These are phyloP conservation scores for Oscheius sp. DNA, from an alignment of 2,888 invertebrate genomes.

Conservation along the genomic window DNA sequence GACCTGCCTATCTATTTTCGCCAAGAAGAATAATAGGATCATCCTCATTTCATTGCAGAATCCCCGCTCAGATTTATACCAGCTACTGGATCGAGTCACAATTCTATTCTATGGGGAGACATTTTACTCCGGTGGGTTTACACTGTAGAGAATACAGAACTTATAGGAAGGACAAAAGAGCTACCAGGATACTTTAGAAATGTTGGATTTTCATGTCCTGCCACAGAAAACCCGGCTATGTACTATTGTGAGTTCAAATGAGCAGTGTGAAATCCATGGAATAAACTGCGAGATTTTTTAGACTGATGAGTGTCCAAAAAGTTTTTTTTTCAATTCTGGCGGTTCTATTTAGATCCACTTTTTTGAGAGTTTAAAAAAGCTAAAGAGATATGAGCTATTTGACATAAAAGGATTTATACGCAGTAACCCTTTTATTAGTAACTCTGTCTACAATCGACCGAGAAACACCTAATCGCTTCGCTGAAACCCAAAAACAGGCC, in stretches of 20 bases:
- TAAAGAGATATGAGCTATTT: too few species aligned
- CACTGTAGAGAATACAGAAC: not conserved
- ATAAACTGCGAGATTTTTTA: too few species aligned
- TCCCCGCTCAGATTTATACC: slow-evolving; percentile 91
- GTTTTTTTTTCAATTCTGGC: not conserved
- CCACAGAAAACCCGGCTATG: slow-evolving; percentile 95
- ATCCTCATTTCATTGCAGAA: slow-evolving; percentile 91
- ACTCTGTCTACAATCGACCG: slow-evolving; percentile 82
- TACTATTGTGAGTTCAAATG: slow-evolving; percentile 83
- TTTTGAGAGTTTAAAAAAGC: too few species aligned
- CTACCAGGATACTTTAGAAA: slow-evolving; percentile 93
- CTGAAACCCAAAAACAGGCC: slow-evolving; percentile 82
- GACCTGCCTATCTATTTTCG: slow-evolving; percentile 86
- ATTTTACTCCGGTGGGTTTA: slow-evolving; percentile 75
- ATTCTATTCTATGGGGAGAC: slow-evolving; percentile 85
- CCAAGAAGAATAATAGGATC: slow-evolving; percentile 88
- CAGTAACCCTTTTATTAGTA: slow-evolving; percentile 77
- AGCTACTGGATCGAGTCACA: slow-evolving; percentile 89
- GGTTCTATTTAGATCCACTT: not conserved
- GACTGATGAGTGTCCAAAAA: too few species aligned
- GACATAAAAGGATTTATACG: too few species aligned
- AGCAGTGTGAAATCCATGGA: not conserved
- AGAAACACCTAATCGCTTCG: slow-evolving; percentile 86
- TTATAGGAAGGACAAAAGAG: slow-evolving; percentile 85
- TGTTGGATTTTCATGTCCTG: slow-evolving; percentile 95